phyloP scores from a whole-genome alignment of 2,888 invertebrate genomes.

The Drosophila sordidula region DNA sequence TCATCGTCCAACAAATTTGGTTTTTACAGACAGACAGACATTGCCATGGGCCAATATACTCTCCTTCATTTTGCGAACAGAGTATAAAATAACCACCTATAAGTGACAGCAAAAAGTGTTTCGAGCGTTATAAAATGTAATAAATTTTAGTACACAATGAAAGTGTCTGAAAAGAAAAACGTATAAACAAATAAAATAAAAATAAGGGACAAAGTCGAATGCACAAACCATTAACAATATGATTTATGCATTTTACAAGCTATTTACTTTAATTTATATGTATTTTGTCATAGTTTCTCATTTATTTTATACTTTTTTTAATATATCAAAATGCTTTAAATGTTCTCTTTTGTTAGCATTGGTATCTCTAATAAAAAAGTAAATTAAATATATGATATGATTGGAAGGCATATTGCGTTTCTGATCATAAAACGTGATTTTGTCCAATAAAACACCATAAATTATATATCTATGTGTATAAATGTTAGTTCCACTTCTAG shows the following conservation, averaged over 20 bases:
- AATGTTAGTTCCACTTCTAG: background rate
- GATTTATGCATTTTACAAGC: constrained; percentile 69
- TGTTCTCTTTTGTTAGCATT: background rate
- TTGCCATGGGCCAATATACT: no score
- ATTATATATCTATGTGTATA: background rate
- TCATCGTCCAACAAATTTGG: no score
- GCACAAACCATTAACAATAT: constrained; percentile 65
- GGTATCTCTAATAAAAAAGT: constrained; percentile 3
- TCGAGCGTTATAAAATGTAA: constrained; percentile 62
- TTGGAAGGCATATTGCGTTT: background rate
- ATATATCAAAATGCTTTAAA: no score
- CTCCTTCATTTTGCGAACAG: background rate
- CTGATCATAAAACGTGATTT: background rate
- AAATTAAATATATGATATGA: no score
- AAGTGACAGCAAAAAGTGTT: constrained; percentile 59
- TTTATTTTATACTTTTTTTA: background rate
- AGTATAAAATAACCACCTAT: constrained; percentile 21
- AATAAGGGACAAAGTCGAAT: constrained; percentile 47
- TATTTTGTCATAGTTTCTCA: constrained; percentile 40
- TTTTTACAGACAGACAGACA: no score
- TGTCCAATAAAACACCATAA: background rate
- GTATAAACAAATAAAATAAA: constrained; percentile 40
- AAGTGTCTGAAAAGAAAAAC: constrained; percentile 60
- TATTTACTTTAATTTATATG: constrained; percentile 67
- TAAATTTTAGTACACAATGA: constrained; percentile 64